Evolutionary conservation across 2,113 vertebrate genomes (phyloP).

Genomic region (Aldabrachelys gigantea): DNA sequence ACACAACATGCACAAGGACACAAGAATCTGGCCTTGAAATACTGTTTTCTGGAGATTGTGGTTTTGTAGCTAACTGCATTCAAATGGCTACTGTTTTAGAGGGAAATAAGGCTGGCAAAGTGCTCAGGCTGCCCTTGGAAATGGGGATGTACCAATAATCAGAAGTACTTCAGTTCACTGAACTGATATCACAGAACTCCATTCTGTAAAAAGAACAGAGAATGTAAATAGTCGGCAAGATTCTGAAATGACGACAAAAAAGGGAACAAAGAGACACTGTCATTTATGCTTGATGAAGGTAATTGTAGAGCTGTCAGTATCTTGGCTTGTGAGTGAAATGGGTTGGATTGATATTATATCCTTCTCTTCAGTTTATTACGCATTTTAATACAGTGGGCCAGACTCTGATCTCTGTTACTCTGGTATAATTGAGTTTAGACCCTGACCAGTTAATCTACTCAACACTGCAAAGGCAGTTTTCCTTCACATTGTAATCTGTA

Average conservation of each 20-base stretch:
- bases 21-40: slow-evolving; percentile 7
- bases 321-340: slow-evolving; percentile 12
- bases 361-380: neutral
- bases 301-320: slow-evolving; percentile 49
- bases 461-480: neutral
- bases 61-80: neutral
- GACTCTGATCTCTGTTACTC: neutral
- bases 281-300: slow-evolving; percentile 31
- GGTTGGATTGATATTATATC: slow-evolving; percentile 18
- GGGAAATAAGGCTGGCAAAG: neutral
- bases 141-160: neutral
- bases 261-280: neutral
- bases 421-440: neutral
- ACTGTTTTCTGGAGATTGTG: neutral
- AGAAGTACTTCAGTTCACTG: fast-evolving
- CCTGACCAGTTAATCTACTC: neutral
- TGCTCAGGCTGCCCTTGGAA: neutral
- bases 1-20: neutral
- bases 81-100: neutral
- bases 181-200: fast-evolving
- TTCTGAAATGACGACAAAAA: neutral
- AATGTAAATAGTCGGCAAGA: neutral
- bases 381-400: neutral
- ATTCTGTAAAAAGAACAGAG: fast-evolving
- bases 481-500: neutral